phyloP scores from a whole-genome alignment of 2,888 invertebrate species.

The Chorisops tibialis region DNA sequence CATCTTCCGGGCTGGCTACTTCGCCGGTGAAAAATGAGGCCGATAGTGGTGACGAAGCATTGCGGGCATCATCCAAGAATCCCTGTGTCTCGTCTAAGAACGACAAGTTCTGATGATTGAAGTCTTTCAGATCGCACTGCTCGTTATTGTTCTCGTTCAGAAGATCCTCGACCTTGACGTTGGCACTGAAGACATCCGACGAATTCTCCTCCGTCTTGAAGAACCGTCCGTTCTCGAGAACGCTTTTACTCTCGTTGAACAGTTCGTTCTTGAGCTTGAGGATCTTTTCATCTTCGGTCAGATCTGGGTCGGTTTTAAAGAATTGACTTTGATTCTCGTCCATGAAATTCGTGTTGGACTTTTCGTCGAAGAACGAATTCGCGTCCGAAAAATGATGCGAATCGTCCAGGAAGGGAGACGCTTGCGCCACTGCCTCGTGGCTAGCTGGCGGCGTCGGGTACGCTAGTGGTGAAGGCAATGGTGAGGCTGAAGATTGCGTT shows the following conservation, averaged over 20 bases:
- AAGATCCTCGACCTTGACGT: constrained; percentile 50
- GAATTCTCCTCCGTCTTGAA: constrained; percentile 35
- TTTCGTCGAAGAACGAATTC: constrained; percentile 50
- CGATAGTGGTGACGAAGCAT: constrained; percentile 76
- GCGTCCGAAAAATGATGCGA: constrained; percentile 47
- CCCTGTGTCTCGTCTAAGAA: constrained; percentile 52
- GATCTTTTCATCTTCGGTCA: constrained; percentile 49
- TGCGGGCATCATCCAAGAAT: constrained; percentile 61
- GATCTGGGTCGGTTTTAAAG: constrained; percentile 41
- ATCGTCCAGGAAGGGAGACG: constrained; percentile 52
- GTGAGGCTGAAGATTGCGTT: constrained; percentile 57
- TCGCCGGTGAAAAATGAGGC: constrained; percentile 81
- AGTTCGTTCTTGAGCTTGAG: constrained; percentile 46
- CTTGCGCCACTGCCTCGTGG: constrained; percentile 64
- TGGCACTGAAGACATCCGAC: constrained; percentile 46
- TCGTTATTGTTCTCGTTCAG: constrained; percentile 46
- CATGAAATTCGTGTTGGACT: constrained; percentile 43
- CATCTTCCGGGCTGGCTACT: constrained; percentile 82
- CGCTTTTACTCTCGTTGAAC: constrained; percentile 40
- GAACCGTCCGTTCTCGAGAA: constrained; percentile 44
- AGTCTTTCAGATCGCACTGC: constrained; percentile 48
- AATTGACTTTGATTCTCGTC: constrained; percentile 40
- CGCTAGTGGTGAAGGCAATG: constrained; percentile 67
- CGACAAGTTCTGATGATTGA: constrained; percentile 50
- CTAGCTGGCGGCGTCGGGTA: constrained; percentile 88